Evolutionary conservation across 2,888 invertebrate genomes (phyloP).

Genomic region (Thereva unica): DNA sequence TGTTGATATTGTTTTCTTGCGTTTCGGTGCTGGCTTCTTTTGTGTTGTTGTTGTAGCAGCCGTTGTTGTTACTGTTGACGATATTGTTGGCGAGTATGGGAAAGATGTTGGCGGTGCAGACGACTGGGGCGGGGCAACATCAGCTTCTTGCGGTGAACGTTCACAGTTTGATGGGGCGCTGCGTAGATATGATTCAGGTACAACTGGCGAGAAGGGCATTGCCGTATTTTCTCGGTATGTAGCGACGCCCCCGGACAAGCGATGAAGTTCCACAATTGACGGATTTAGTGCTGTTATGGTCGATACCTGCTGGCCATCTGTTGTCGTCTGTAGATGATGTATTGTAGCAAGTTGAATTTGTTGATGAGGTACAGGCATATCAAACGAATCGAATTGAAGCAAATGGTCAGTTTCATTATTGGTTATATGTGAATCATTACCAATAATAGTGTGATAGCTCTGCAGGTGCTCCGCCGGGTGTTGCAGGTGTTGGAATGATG

Average conservation of each 20-base stretch:
- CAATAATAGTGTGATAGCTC: conserved; percentile 80
- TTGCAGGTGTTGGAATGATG: conserved; percentile 61
- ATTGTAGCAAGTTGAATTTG: conserved; percentile 26
- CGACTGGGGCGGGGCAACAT: conserved; percentile 52
- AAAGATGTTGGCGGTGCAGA: conserved; percentile 44
- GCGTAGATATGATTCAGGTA: conserved; percentile 49
- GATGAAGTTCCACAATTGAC: conserved; percentile 41
- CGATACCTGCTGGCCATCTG: conserved; percentile 37
- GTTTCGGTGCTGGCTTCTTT: conserved; percentile 5
- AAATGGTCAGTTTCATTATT: conserved; percentile 10
- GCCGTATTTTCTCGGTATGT: conserved; percentile 44
- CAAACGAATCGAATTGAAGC: conserved; percentile 1
- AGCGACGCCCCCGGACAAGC: conserved; percentile 45
- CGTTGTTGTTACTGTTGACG: conserved; percentile 57
- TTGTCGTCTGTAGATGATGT: conserved; percentile 42
- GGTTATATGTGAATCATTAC: conserved; percentile 60
- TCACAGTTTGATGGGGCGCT: conserved; percentile 48
- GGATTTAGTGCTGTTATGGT: conserved; percentile 33
- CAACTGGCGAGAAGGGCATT: conserved; percentile 44
- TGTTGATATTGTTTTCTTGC: conserved; percentile 4
- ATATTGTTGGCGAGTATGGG: conserved; percentile 50
- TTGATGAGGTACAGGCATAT: conserved; percentile 2
- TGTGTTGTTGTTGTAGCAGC: conserved; percentile 45
- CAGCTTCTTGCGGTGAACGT: conserved; percentile 54
- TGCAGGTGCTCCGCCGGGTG: conserved; percentile 66